Evolutionary conservation across 1,140 invertebrate species (phyloP).

Genomic region (Drosophila sturtevanti): DNA sequence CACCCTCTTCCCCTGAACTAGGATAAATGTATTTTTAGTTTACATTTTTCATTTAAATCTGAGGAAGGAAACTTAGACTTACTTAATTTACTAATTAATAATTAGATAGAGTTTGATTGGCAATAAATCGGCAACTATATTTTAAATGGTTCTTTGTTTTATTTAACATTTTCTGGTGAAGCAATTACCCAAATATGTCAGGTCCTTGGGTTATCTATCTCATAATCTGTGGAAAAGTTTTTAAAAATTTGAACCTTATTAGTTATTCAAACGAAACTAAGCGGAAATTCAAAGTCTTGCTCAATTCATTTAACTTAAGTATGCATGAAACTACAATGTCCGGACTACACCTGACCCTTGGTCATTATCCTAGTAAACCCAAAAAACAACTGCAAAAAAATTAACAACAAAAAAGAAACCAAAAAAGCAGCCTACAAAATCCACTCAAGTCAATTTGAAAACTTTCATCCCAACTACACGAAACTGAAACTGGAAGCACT

Average conservation of each 20-base stretch:
- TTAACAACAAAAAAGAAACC: not conserved
- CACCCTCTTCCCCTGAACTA: too few species aligned
- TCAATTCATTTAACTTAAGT: constrained; percentile 12
- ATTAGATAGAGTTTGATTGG: too few species aligned
- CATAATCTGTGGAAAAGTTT: not conserved
- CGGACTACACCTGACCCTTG: constrained; percentile 12
- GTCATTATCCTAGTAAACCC: constrained; percentile 10
- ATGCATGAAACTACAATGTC: constrained; percentile 3
- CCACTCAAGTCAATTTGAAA: constrained; percentile 45
- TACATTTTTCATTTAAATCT: too few species aligned
- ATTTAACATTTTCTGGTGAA: too few species aligned
- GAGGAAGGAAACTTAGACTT: too few species aligned
- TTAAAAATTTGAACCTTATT: not conserved
- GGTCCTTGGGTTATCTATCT: not conserved
- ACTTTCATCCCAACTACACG: constrained; percentile 34
- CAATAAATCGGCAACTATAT: too few species aligned
- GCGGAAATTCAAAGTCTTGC: constrained; percentile 4
- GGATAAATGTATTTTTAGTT: too few species aligned
- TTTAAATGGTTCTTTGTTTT: too few species aligned
- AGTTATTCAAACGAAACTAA: not conserved
- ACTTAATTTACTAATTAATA: too few species aligned
- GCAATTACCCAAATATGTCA: too few species aligned
- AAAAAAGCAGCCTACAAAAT: not conserved
- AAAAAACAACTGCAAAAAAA: not conserved
- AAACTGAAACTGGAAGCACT: constrained; percentile 37